Evolutionary conservation across 2,888 invertebrate species (phyloP).

Genomic region (Lasioglossum leucozonium): DNA sequence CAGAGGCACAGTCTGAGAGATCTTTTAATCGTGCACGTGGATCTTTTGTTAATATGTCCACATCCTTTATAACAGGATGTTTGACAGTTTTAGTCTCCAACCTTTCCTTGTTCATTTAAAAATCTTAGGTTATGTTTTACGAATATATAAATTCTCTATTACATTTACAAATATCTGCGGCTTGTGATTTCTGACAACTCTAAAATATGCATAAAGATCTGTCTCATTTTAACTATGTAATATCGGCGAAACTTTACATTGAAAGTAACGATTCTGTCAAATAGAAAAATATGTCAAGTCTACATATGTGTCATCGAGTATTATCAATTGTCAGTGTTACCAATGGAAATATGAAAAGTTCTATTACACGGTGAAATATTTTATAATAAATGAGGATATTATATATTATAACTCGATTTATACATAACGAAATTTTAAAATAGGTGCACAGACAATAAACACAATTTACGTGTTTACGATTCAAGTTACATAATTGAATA

Average conservation of each 20-base stretch:
- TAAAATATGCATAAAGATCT: constrained; percentile 22
- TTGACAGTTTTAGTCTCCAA: constrained; percentile 62
- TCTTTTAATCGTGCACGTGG: constrained; percentile 89
- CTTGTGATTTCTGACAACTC: background rate
- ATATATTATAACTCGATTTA: background rate
- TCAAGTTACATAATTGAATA: background rate
- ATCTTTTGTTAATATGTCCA: constrained; percentile 85
- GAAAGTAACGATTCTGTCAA: constrained; percentile 20
- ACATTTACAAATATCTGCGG: constrained; percentile 22
- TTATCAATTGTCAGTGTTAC: constrained; percentile 61
- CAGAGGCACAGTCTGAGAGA: constrained; percentile 89
- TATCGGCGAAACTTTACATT: constrained; percentile 22
- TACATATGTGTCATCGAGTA: constrained; percentile 56
- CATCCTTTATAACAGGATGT: constrained; percentile 74
- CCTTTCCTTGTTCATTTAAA: constrained; percentile 72
- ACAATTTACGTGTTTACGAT: background rate
- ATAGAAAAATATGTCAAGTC: constrained; percentile 48
- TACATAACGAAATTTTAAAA: background rate
- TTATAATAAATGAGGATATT: background rate
- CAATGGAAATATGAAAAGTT: constrained; percentile 44
- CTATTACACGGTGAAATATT: constrained; percentile 8
- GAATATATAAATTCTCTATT: constrained; percentile 26
- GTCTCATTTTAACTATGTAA: constrained; percentile 20
- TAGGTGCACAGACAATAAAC: background rate
- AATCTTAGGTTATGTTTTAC: constrained; percentile 66